Base-by-base conservation (phyloP, 2,888 invertebrate genomes). In the Odontocerum albicorne region DNA sequence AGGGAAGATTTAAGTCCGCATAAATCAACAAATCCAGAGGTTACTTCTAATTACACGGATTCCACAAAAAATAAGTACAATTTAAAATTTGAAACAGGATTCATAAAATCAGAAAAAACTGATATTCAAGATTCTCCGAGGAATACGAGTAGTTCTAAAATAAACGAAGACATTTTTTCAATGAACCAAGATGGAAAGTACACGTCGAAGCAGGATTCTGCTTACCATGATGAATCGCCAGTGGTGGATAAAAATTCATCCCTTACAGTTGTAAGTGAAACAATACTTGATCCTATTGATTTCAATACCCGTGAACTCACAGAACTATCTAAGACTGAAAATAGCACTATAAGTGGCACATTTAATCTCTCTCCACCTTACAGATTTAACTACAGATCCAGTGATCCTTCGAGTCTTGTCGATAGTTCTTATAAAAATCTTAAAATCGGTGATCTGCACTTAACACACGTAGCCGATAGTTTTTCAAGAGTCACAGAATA, bases 241-340 rank as follows among this genome's bases (percentile, higher is more conserved):
- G 57, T 46, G 8, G 8, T 49, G 16, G 60, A 61, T 21, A 61
- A 54, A 42, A 36, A 55, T 12, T 60, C 60, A 15, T 58, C 60
- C 22, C 46, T 58, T 20, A 59, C 61, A 35, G 50, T 47, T 32
- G 51, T 58, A 38, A 58, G 58, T 52, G 58, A 56, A 33, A 38
- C 57, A 27, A 39, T 61, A 10, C 20, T 49, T 20, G 61, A 52
- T 38, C 22, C 52, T 15, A 46, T 43, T 13, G 58, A 59, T 27
- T 52, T 43, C 38, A 50, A 52, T 35, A 39, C 39, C 21, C 45
- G 50, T 20, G 61, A 56, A 13, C 45, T 46, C 16, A 55, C 49
- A 17, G 61, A 61, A 33, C 49, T 57, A 8, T 59, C 53, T 49
- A 58, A 56, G 33, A 46, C 53, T 10, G 61, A 61, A 49, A 61